phyloP scores from a whole-genome alignment of 2,888 invertebrate species.

The Drosophila hamatofila region DNA sequence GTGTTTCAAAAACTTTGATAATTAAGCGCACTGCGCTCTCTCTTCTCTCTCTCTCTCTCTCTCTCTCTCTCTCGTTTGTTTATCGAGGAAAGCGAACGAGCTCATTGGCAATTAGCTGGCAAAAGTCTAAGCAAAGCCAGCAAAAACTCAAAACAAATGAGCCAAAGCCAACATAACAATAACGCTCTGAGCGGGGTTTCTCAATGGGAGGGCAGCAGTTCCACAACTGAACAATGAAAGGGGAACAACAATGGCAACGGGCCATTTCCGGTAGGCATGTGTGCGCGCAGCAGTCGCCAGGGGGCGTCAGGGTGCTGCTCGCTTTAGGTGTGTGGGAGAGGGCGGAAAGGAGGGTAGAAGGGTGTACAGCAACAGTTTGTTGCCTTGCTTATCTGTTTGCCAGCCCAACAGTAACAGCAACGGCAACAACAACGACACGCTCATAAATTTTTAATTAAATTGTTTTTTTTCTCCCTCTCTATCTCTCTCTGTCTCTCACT shows the following conservation, averaged over 20 bases:
- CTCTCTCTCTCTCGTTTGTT: neutral
- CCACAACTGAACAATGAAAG: conserved; percentile 1
- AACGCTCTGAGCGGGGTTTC: conserved; percentile 20
- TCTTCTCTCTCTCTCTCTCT: neutral
- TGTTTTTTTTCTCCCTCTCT: conserved; percentile 37
- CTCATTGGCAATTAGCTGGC: conserved; percentile 62
- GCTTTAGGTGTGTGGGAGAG: conserved; percentile 4
- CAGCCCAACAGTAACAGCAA: conserved; percentile 50
- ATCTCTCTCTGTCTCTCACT: neutral
- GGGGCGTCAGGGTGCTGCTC: conserved; percentile 41
- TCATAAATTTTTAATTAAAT: conserved; percentile 77
- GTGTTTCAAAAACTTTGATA: conserved; percentile 58
- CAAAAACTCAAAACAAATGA: conserved; percentile 65
- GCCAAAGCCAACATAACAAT: conserved; percentile 48
- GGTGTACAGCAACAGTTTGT: conserved; percentile 70
- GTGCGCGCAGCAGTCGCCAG: conserved; percentile 39
- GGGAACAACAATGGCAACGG: conserved; percentile 58
- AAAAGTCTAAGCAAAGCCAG: conserved; percentile 53
- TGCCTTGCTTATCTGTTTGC: conserved; percentile 63
- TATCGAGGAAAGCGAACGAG: neutral
- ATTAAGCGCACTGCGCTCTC: conserved; percentile 51
- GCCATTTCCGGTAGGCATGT: conserved; percentile 63
- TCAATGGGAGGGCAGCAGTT: neutral
- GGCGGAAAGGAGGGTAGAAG: neutral
- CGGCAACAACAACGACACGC: conserved; percentile 44